Evolutionary conservation across 2,113 vertebrate genomes (phyloP), one percentile per base, ranked within the genome.

Genomic region (Brachirus orientalis): DNA sequence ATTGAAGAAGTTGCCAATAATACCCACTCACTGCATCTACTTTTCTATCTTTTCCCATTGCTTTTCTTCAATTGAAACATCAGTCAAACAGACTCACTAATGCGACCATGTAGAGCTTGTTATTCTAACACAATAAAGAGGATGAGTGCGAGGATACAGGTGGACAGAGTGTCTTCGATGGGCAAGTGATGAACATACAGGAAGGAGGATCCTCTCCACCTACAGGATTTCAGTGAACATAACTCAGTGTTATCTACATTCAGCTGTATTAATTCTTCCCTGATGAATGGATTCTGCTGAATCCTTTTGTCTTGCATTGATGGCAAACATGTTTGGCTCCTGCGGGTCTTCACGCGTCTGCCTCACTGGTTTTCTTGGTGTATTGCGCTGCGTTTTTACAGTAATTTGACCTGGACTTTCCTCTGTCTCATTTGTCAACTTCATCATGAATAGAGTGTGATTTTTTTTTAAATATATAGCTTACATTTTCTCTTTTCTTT

Each of bases 181-280:
- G 60, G 0, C 35, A 62, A 33, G 58, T 41, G 60, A 64, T 75
- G 72, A 66, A 70, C 65, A 58, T 54, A 79, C 63, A 75, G 69
- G 72, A 68, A 79, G 74, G 80, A 83, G 69, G 80, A 81, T 79
- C 75, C 85, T 77, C 86, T 86, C 81, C 85, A 84, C 78, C 88
- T 84, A 73, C 79, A 88, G 84, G 86, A 75, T 63, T 66, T 22
- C 62, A 66, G 28, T 10, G 57, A 65, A 77, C 69, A 86, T 75
- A 74, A 81, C 77, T 75, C 76, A 83, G 53, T 28, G 60, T 13
- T n/a, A n/a, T 78, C 63, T 75, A 63, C 52, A 7, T 43, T 59
- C 44, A 22, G 35, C 57, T 61, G 65, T 44, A 40, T 77, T 61
- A 61, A 66, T 51, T 82, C 53, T 38, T 55, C 63, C 71, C 72